Base-by-base conservation (phyloP, 2,797 vertebrate species). In the Rhinophrynus dorsalis region DNA sequence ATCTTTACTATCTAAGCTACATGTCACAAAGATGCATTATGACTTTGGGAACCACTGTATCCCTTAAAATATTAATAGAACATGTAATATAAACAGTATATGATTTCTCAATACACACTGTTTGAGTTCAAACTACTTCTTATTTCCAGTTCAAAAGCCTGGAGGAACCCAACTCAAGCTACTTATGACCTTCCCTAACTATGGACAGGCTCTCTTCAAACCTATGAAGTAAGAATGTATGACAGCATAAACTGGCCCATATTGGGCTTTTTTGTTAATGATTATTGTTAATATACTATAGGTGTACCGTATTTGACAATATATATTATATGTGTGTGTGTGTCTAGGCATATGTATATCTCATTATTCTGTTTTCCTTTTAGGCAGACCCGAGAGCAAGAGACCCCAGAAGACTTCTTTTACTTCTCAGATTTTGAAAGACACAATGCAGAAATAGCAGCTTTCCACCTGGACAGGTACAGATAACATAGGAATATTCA, bases 391-490 rank as follows among this genome's bases (percentile, higher is more conserved):
- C 82, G 92, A 62, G 75, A 91, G 20, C 89, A 92, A 32, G 93
- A 95, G 80, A 92, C 91, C 2, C 86, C 92, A 21, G 70, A 75
- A 3, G 91, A 96, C 77, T 91, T 94, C 23, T 94, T 92, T 81
- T 96, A 93, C 79, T 95, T 95, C 85, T 95, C 93, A 0, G 90
- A 95, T 81, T 95, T 94, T 62, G 93, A 94, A 78, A 83, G 92
- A 48, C 94, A 94, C 79, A 93, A 92, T 13, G 90, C 92, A 1
- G 94, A 95, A 81, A 92, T 93, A 0, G 82, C 87, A 61, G 92
- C 92, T 47, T 95, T 94, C 73, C 93, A 94, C 64, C 79, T 93
- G 71, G 92, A 94, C 86, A 90, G 91, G 92, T 94, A 80, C 9
- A 66, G 8, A 13, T 6, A 18, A 45, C 42, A 45, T 1, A 45